Percentiles rank a stretch among this genome's conserved stretches.
Conservation (phyloP, 2,113 vertebrate species). For the Dicaeum eximium region DNA sequence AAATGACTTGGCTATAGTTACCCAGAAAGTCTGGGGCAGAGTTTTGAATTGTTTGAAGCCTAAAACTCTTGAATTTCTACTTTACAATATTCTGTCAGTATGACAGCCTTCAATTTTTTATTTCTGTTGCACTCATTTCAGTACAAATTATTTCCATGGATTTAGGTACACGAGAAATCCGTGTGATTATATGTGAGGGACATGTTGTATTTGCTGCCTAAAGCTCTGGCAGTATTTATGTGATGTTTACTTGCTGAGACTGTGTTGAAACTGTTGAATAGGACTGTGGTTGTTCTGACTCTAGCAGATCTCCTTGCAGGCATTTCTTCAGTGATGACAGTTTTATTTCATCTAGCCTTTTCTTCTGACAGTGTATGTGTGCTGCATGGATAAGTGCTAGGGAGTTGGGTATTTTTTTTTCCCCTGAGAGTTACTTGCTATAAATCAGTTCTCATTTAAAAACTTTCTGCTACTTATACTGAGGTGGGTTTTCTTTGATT, state of each 20-base stretch:
- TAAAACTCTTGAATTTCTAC: not conserved
- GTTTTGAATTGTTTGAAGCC: not conserved
- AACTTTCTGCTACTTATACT: not conserved
- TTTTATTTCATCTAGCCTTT: not conserved
- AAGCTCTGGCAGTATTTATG: not conserved
- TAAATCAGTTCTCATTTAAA: not conserved
- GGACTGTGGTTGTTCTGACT: not conserved
- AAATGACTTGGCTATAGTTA: not conserved
- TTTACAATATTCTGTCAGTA: not conserved
- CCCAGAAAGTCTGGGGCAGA: not conserved
- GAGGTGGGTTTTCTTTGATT: not conserved
- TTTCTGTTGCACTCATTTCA: not conserved
- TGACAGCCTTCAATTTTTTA: not conserved
- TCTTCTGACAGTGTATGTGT: not conserved
- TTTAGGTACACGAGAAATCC: not conserved
- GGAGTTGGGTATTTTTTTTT: not conserved
- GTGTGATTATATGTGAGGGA: not conserved
- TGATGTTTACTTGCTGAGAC: not conserved
- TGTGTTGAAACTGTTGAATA: not conserved
- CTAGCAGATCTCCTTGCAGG: not conserved
- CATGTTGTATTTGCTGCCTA: fast-evolving
- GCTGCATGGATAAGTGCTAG: not conserved
- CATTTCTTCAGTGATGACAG: not conserved
- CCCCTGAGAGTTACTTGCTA: not conserved
- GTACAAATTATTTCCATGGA: not conserved